Base-by-base conservation (phyloP, 2,113 vertebrate species). In the Cygnus atratus region DNA sequence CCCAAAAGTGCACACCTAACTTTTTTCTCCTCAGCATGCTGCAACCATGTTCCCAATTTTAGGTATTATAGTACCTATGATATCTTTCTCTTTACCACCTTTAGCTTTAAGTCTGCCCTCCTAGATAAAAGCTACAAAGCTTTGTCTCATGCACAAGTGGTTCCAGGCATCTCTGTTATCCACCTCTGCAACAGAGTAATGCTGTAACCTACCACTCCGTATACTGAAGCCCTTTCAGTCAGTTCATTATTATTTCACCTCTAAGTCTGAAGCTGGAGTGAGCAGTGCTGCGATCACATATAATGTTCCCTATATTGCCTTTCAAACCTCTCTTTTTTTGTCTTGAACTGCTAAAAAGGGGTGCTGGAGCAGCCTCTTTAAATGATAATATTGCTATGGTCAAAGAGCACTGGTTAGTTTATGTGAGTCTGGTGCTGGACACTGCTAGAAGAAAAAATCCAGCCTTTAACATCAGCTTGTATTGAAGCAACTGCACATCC, bases 391-490 rank as follows among this genome's bases (percentile, higher is more conserved):
- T 55, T 59, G 25, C n/a, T 59, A 0, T 57, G 12, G 37, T 72
- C 57, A 75, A 71, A 88, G 13, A 88, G 18, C 46, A 77, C 28
- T 39, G n/a, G 33, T 54, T 81, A 41, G 14, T 71, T 77, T 25
- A 17, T 35, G 24, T 33, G 68, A 72, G 13, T 59, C 67, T 55
- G 41, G 67, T 87, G 59, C 35, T 52, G 41, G 50, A 71, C n/a
- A 59, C 78, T 70, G 35, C 84, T 84, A 67, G 37, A 70, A 79
- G 44, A 55, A 50, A 88, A 94, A 87, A 63, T 67, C 24, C 61
- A 67, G 16, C 35, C 65, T 85, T 95, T 80, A 78, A 37, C 37
- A 72, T 59, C n/a, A 43, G 52, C 67, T 97, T 96, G 46, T 65
- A 68, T 54, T 90, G 85, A 84, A 80, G 39, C 62, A 43, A 73